phyloP scores from a whole-genome alignment of 2,888 invertebrate genomes.

The Watsonalla cultraria region DNA sequence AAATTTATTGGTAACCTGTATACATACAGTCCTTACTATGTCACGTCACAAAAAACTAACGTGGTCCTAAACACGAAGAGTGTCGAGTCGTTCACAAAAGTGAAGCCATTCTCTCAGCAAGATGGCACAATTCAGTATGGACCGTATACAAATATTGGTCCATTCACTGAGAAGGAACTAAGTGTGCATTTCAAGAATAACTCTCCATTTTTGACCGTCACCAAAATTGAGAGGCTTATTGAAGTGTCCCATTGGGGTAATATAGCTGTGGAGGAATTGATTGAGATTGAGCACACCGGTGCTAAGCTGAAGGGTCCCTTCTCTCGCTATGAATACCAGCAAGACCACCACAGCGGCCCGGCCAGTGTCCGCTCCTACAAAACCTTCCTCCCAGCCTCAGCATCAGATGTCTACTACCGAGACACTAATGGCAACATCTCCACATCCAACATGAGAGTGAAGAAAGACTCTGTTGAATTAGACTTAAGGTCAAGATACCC shows the following conservation, averaged over 20 bases:
- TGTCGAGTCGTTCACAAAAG: slow-evolving; percentile 89
- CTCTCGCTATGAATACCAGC: slow-evolving; percentile 98
- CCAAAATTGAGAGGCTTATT: slow-evolving; percentile 89
- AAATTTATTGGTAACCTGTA: slow-evolving; percentile 91
- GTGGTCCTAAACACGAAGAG: slow-evolving; percentile 87
- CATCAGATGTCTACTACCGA: slow-evolving; percentile 95
- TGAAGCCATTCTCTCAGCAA: slow-evolving; percentile 87
- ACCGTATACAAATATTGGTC: slow-evolving; percentile 87
- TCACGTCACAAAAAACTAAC: slow-evolving; percentile 88
- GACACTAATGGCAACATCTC: slow-evolving; percentile 99
- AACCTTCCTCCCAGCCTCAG: slow-evolving; percentile 90
- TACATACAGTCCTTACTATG: slow-evolving; percentile 89
- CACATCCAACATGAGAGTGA: slow-evolving; percentile 93
- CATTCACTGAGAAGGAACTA: slow-evolving; percentile 81
- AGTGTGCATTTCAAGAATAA: slow-evolving; percentile 97
- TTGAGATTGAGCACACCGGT: slow-evolving; percentile 95
- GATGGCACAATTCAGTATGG: slow-evolving; percentile 93
- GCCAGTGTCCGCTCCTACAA: slow-evolving; percentile 95
- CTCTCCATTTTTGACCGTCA: slow-evolving; percentile 96
- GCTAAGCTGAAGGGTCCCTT: slow-evolving; percentile 96
- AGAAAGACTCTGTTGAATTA: slow-evolving; percentile 95
- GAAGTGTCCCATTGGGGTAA: slow-evolving; percentile 99
- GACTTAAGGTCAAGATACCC: slow-evolving; percentile 98
- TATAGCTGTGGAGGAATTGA: slow-evolving; percentile 96
- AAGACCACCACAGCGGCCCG: slow-evolving; percentile 91